phyloP scores from a whole-genome alignment of 2,113 vertebrate species.

The Numida meleagris region DNA sequence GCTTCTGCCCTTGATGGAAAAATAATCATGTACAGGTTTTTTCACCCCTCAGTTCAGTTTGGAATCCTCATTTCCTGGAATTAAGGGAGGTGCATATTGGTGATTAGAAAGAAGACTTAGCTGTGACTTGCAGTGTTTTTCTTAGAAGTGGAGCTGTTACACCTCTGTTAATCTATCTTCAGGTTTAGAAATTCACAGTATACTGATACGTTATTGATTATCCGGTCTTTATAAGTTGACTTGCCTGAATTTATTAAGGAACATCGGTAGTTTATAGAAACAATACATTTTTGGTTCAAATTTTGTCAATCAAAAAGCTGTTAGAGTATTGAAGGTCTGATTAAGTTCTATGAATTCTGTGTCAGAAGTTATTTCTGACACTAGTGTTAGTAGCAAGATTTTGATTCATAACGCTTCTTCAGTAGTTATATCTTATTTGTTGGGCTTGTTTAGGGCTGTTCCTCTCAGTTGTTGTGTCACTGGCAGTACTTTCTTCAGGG shows the following conservation, averaged over 20 bases:
- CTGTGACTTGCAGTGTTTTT: background rate
- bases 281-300: background rate
- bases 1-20: background rate
- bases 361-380: background rate
- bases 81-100: background rate
- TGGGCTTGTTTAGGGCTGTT: background rate
- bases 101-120: background rate
- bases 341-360: background rate
- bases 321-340: background rate
- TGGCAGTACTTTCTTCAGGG: background rate
- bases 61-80: background rate
- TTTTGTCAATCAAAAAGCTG: background rate
- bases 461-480: background rate
- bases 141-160: background rate
- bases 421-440: no score
- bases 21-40: background rate
- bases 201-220: background rate
- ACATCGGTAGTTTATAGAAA: background rate
- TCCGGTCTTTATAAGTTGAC: background rate
- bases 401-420: conserved; percentile 18
- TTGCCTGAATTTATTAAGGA: background rate
- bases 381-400: background rate
- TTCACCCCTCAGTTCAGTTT: background rate
- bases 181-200: background rate
- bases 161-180: background rate